Evolutionary conservation across 2,797 vertebrate genomes (phyloP), one percentile per base, ranked within the genome.

Genomic region (Balearica regulorum): DNA sequence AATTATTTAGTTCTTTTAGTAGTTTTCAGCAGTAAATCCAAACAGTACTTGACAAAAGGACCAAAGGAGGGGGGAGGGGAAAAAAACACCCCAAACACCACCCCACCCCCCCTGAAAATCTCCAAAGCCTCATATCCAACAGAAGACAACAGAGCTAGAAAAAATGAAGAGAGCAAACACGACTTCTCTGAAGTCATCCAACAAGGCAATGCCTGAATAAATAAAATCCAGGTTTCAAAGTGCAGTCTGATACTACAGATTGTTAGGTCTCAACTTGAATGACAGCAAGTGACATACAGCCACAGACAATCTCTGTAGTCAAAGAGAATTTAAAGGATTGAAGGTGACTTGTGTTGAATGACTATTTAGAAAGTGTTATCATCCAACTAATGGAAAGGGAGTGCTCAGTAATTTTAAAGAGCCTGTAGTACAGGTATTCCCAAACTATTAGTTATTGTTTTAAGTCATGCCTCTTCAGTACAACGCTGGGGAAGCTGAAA

Each of bases 21-120:
- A 35, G 41, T 92, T 95, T 83, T 90, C 83, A 85, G 46, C 87
- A 85, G 46, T 55, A 91, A 81, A 82, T 72, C 29, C 39, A 88
- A 64, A 19, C 41, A 83, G 43, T 26, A 16, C 57, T 92, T 84
- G 60, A 84, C 11, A 54, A 46, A 65, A 71, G 6, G 31, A 33
- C 25, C 18, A 20, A 12, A 16, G 16, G 9, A 3, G 9, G 10
- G 3, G 2, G 4, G 5, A 5, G 28, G 16, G 10, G 29, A 20
- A 18, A 18, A 54, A 31, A 29, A 54, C n/a, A n/a, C n/a, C n/a
- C n/a, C n/a, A n/a, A n/a, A n/a, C n/a, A n/a, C n/a, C n/a, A n/a
- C n/a, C n/a, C n/a, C n/a, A n/a, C n/a, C n/a, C n/a, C n/a, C n/a
- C n/a, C n/a, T n/a, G 29, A 54, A 17, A 29, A 18, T 8, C 7